Evolutionary conservation across 1,140 invertebrate species (phyloP).

Genomic region (Eriocheir sinensis): DNA sequence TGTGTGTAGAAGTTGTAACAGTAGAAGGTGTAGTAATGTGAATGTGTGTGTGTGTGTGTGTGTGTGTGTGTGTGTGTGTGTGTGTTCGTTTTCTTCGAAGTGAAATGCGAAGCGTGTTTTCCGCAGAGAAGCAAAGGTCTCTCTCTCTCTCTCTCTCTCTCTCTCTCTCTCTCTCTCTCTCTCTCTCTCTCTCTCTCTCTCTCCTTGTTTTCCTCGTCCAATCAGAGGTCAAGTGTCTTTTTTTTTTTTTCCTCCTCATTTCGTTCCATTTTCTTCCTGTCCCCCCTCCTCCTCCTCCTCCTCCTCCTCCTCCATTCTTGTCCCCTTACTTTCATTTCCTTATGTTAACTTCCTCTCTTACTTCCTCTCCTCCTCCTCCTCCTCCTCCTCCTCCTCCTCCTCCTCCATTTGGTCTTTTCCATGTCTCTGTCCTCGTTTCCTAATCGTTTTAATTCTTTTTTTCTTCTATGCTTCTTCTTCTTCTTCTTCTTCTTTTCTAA

Average conservation of each 20-base stretch:
- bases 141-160: too few species aligned
- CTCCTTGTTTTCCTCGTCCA: not conserved
- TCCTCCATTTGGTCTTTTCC: too few species aligned
- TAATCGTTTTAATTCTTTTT: too few species aligned
- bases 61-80: not conserved
- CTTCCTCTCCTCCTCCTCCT: not conserved
- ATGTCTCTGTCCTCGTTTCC: too few species aligned
- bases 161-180: too few species aligned
- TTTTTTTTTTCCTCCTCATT: not conserved
- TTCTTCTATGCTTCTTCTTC: too few species aligned
- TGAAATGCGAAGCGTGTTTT: constrained; percentile 7
- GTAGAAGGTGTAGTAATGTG: not conserved
- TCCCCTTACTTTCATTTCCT: constrained; percentile 24
- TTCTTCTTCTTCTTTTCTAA: too few species aligned
- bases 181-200: not conserved
- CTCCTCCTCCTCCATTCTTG: not conserved
- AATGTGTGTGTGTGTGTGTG: not conserved
- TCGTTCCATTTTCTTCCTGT: not conserved
- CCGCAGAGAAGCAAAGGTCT: not conserved
- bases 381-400: not conserved
- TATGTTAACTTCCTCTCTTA: not conserved
- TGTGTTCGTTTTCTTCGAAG: not conserved
- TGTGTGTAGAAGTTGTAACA: not conserved
- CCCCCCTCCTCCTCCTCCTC: too few species aligned
- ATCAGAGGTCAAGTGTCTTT: not conserved